Percentiles rank a stretch among this genome's conserved stretches.
These are phyloP conservation scores for Xestoiulus laeticollis DNA, from an alignment of 2,888 invertebrate genomes.

Conservation along the genomic window DNA sequence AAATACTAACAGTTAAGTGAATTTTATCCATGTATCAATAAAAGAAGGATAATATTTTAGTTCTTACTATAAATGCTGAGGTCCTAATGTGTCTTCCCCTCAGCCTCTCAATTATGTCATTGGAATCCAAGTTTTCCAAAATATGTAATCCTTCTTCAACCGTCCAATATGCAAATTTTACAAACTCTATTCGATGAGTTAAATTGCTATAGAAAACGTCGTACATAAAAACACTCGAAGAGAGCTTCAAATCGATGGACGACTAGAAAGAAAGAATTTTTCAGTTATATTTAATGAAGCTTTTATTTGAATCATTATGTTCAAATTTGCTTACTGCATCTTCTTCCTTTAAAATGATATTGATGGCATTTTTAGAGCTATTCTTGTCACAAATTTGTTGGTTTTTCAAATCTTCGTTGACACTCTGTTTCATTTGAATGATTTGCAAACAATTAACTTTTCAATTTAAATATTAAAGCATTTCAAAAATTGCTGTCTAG, in stretches of 20 bases:
- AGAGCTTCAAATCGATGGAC: neutral
- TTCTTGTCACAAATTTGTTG: neutral
- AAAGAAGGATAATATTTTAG: neutral
- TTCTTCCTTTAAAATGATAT: neutral
- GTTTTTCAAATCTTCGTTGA: neutral
- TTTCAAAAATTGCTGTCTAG: too few species aligned
- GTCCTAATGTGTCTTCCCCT: conserved; percentile 24
- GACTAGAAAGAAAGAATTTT: neutral
- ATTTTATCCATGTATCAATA: neutral
- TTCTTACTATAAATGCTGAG: neutral
- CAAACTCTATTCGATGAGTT: neutral
- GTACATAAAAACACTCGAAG: neutral
- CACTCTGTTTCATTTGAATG: neutral
- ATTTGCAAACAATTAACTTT: too few species aligned
- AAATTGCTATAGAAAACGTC: conserved; percentile 37
- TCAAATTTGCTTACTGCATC: neutral
- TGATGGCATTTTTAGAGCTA: neutral
- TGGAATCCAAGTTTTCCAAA: conserved; percentile 10
- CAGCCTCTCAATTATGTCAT: neutral
- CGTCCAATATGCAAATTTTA: conserved; percentile 38
- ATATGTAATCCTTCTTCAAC: neutral
- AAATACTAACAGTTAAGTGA: neutral
- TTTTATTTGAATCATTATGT: neutral
- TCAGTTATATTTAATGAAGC: neutral
- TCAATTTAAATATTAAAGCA: too few species aligned